These are phyloP conservation scores for Troides oblongomaculatus DNA, from an alignment of 2,888 invertebrate species.

Conservation along the genomic window DNA sequence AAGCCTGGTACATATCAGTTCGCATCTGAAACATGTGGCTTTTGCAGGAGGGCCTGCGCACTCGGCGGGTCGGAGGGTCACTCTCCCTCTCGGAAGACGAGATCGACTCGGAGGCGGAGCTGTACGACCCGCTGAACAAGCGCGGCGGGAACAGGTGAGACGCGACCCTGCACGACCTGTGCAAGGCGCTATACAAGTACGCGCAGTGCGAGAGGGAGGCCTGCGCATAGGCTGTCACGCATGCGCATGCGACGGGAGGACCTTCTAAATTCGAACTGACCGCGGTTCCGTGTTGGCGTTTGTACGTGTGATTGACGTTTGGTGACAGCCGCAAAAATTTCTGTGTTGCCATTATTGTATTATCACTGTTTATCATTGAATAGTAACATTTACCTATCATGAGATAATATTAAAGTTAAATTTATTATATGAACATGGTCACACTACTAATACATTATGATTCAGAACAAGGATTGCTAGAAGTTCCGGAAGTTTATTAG, in stretches of 20 bases:
- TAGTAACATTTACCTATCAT: too few relatives aligned
- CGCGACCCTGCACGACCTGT: constrained; percentile 69
- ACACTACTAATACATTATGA: too few relatives aligned
- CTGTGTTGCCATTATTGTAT: constrained; percentile 1
- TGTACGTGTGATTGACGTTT: background rate
- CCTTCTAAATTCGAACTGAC: background rate
- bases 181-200: constrained; percentile 69
- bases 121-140: constrained; percentile 72
- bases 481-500: too few relatives aligned
- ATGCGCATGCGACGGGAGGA: background rate
- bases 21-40: background rate
- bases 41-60: constrained; percentile 76
- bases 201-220: constrained; percentile 41
- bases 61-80: constrained; percentile 87
- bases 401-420: too few relatives aligned
- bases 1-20: background rate
- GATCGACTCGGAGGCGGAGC: constrained; percentile 84
- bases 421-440: too few relatives aligned
- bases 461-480: too few relatives aligned
- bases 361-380: too few relatives aligned
- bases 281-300: background rate
- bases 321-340: background rate
- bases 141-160: constrained; percentile 72
- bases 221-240: constrained; percentile 33
- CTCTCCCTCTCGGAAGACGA: constrained; percentile 91